Evolutionary conservation across 1,140 invertebrate species (phyloP), one percentile per base, ranked within the genome.

Genomic region (Bombus turneri): DNA sequence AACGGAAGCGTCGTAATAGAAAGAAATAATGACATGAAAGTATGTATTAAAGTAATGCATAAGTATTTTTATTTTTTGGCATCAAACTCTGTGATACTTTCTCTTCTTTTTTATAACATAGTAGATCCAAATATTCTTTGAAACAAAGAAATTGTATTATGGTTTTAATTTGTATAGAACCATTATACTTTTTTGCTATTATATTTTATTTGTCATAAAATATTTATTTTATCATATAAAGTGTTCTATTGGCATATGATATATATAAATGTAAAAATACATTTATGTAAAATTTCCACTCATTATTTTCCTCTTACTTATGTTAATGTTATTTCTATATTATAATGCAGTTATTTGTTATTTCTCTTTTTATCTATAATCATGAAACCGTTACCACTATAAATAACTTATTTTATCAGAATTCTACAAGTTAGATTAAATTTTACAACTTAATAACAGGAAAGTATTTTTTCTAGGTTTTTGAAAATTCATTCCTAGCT

Each of bases 401-500:
- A 34, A 25, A 37, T 37, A 34, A 47, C 41, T 53, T 37, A 37
- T 37, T n/a, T 34, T 57, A 1, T 47, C 13, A 72, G 13, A 59
- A 31, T 41, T 1, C 18, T 18, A 31, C 0, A 25, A n/a, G 4
- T 66, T 76, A 18, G 25, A 31, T 28, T 72, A 57, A 6, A 73
- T 66, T 81, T 43, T 64, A 47, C 37, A 64, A 39, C 41, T 57
- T 57, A n/a, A 43, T 39, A 34, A 34, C 3, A 57, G 64, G 34
- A 53, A 69, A 77, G 57, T 78, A n/a, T 83, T 2, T 81, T 15
- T 82, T 73, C 82, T 77, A 95, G 95, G 92, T 95, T 34, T 93
- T 94, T 85, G 93, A 92, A n/a, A 93, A 95, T 81, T 94, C 95
- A 22, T 95, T 95, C 88, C 84, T 95, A 68, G 95, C 95, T 39